phyloP scores from a whole-genome alignment of 2,797 vertebrate genomes.

The Geotrypetes seraphini region DNA sequence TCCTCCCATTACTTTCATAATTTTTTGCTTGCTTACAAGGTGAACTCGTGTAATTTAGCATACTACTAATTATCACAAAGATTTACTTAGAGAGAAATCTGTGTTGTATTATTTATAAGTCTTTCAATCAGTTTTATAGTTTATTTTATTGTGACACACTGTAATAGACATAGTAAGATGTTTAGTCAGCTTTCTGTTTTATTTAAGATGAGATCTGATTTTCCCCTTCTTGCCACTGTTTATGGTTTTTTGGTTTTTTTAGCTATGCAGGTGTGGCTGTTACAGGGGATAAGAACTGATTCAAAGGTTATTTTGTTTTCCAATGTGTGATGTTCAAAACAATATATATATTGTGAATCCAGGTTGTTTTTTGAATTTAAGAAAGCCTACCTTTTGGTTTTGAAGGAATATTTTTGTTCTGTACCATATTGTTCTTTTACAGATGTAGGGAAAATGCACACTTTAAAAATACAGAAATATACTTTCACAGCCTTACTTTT shows the following conservation, averaged over 20 bases:
- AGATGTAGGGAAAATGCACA: slow-evolving; percentile 39
- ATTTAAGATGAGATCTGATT: slow-evolving; percentile 51
- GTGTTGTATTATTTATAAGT: too few species aligned
- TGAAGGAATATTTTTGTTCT: slow-evolving; percentile 46
- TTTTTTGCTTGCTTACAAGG: too few species aligned
- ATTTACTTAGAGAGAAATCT: too few species aligned
- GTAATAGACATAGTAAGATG: slow-evolving; percentile 21
- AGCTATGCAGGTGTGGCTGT: slow-evolving; percentile 36
- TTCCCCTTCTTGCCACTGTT: slow-evolving; percentile 20
- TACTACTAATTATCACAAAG: too few species aligned
- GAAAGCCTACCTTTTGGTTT: slow-evolving; percentile 38
- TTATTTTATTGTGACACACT: slow-evolving; percentile 2
- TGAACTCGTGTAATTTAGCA: too few species aligned
- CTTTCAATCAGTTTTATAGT: too few species aligned
- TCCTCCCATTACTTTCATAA: too few species aligned
- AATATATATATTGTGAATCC: slow-evolving; percentile 44
- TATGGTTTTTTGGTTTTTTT: too few species aligned
- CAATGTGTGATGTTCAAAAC: slow-evolving; percentile 43
- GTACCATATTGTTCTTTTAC: slow-evolving; percentile 47
- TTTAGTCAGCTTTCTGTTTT: slow-evolving; percentile 46
- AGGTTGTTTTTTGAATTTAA: slow-evolving; percentile 48
- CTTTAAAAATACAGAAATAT: slow-evolving; percentile 45
- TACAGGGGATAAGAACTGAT: slow-evolving; percentile 43
- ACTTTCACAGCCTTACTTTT: slow-evolving; percentile 51
- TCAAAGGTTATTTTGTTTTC: slow-evolving; percentile 36